Evolutionary conservation across 2,888 invertebrate species (phyloP).

Genomic region (Synergus laeviventris): DNA sequence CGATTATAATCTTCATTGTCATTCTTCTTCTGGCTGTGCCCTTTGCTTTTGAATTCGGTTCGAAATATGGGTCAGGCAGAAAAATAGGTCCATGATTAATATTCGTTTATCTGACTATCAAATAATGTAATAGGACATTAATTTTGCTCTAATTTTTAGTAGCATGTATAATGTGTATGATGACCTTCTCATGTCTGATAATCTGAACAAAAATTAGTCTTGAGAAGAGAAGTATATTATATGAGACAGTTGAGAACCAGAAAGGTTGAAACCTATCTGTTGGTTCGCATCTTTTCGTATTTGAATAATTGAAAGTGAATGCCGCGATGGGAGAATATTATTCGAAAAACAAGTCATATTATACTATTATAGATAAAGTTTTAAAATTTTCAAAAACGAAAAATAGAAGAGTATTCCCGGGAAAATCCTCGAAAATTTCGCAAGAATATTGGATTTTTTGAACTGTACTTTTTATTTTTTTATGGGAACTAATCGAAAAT

Average conservation of each 20-base stretch:
- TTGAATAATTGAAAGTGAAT: constrained; percentile 37
- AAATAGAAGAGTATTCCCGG: no score
- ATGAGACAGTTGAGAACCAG: constrained; percentile 4
- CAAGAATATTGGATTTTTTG: no score
- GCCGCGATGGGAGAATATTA: background rate
- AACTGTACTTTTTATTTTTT: no score
- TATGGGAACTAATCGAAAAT: no score
- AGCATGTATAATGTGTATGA: constrained; percentile 33
- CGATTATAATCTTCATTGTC: background rate
- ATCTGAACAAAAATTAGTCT: constrained; percentile 25
- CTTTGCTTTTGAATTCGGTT: constrained; percentile 22
- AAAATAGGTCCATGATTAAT: constrained; percentile 31
- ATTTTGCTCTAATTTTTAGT: constrained; percentile 38
- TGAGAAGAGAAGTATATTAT: constrained; percentile 21
- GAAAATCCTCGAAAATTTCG: no score
- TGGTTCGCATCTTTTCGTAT: constrained; percentile 32
- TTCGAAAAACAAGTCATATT: background rate
- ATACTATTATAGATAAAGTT: background rate
- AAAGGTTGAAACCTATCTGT: constrained; percentile 11
- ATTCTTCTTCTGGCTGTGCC: constrained; percentile 1
- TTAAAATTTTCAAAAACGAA: no score
- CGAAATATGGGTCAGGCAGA: constrained; percentile 24
- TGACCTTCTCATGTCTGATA: constrained; percentile 28
- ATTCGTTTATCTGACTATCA: constrained; percentile 18
- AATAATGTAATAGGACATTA: constrained; percentile 34